Evolutionary conservation across 2,888 invertebrate genomes (phyloP), one percentile per base, ranked within the genome.

Genomic region (Drosophila nigritarsus): DNA sequence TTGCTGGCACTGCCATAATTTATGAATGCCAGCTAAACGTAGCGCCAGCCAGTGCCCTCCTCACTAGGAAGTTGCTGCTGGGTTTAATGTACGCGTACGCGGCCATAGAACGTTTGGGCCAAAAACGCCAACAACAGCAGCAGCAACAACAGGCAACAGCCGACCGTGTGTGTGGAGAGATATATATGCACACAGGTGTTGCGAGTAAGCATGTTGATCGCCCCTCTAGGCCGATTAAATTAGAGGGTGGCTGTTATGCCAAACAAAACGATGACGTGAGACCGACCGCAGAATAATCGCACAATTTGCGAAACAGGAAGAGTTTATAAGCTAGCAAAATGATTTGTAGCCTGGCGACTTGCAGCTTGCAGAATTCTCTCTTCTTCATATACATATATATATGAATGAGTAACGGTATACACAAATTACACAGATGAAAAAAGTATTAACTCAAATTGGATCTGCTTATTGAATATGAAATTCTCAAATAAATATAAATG

Each of bases 11-110:
- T 75, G 72, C 65, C 76, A 85, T 88, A 85, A 85, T 85, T 85
- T 85, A 88, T 86, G 83, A 86, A 81, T 85, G 88, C 81, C 70
- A 82, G 72, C 80, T 73, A 54, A 76, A 76, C 63, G 73, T 74
- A 88, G 84, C 85, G 85, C 85, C 85, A 87, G 83, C 85, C 85
- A 87, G 83, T 79, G 81, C 78, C 79, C 83, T 77, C 77, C 82
- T 62, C 83, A 85, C 79, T 81, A 88, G 86, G 84, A 85, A 85
- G 84, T 83, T 65, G 56, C 32, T 9, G n/a, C 50, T 40, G 79
- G 68, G 81, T 86, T 88, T 86, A 88, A 79, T 77, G 78, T 73
- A 75, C 83, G 75, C 77, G 63, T 56, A 58, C 65, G 65, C 50
- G 67, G 67, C 58, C 71, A 63, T 68, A 87, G 74, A 87, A 82